Evolutionary conservation across 2,797 vertebrate species (phyloP).

Genomic region (Strix occidentalis): DNA sequence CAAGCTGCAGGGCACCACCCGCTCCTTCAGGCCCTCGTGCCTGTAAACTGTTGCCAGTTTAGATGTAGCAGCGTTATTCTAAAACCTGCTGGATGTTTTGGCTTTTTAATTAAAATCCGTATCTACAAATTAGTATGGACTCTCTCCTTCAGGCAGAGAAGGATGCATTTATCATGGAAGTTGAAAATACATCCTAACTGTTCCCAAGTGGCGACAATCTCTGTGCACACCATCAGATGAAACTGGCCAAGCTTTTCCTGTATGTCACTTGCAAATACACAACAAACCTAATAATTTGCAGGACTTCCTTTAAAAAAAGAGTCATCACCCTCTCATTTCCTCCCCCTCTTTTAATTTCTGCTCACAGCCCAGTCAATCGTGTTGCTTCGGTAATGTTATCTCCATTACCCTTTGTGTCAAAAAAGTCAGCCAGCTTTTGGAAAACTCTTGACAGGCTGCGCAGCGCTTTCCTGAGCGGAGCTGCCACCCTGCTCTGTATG

Average conservation of each 20-base stretch:
- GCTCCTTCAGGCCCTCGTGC: rapidly evolving
- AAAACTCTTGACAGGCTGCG: not conserved
- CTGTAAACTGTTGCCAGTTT: not conserved
- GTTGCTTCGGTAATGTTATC: not conserved
- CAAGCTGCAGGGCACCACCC: not conserved
- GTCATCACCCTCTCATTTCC: not conserved
- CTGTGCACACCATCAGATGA: not conserved
- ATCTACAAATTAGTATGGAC: not conserved
- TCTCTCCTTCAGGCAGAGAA: not conserved
- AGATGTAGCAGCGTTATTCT: not conserved
- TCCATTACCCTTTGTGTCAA: not conserved
- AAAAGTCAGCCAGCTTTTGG: not conserved
- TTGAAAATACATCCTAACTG: not conserved
- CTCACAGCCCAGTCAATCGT: not conserved
- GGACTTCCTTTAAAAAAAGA: not conserved
- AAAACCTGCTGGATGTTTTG: not conserved
- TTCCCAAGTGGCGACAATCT: not conserved
- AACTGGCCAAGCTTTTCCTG: not conserved
- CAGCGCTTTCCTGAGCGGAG: not conserved
- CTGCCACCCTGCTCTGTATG: constrained; percentile 26
- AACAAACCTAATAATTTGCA: not conserved
- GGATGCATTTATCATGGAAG: not conserved
- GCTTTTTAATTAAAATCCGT: not conserved
- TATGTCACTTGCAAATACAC: not conserved
- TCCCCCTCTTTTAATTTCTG: not conserved